These are phyloP conservation scores for Verasper variegatus DNA, from an alignment of 2,113 vertebrate species.

Conservation along the genomic window DNA sequence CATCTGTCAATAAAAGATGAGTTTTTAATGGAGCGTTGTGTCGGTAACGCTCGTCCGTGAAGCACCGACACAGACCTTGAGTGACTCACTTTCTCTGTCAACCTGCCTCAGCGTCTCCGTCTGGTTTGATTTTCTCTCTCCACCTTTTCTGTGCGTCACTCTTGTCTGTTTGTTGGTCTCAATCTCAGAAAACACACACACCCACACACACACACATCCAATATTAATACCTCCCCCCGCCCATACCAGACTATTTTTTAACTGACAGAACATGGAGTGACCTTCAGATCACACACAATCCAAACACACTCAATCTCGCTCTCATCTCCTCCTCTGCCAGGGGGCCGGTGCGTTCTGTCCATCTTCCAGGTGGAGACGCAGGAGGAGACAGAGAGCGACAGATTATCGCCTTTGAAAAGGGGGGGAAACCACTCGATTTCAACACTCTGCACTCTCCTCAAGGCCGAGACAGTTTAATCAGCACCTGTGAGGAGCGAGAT, in stretches of 20 bases:
- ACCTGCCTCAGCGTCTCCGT: constrained; percentile 16
- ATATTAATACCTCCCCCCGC: constrained; percentile 52
- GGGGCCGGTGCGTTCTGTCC: constrained; percentile 10
- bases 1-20: constrained; percentile 74
- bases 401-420: constrained; percentile 29
- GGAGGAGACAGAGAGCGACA: constrained; percentile 5
- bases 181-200: neutral
- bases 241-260: constrained; percentile 14
- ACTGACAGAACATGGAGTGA: constrained; percentile 58
- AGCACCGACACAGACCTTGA: constrained; percentile 39
- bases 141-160: constrained; percentile 11
- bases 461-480: constrained; percentile 47
- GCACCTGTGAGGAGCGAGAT: constrained; percentile 15
- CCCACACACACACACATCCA: constrained; percentile 26
- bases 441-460: constrained; percentile 20
- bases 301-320: constrained; percentile 29
- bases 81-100: constrained; percentile 57
- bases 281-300: constrained; percentile 57
- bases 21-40: constrained; percentile 58
- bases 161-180: constrained; percentile 35
- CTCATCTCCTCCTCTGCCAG: constrained; percentile 27
- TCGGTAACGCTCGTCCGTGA: neutral
- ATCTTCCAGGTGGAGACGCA: constrained; percentile 24
- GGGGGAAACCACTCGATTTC: constrained; percentile 38
- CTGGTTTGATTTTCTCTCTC: neutral